Evolutionary conservation across 2,113 vertebrate species (phyloP).

Genomic region (Phyllopteryx taeniolatus): DNA sequence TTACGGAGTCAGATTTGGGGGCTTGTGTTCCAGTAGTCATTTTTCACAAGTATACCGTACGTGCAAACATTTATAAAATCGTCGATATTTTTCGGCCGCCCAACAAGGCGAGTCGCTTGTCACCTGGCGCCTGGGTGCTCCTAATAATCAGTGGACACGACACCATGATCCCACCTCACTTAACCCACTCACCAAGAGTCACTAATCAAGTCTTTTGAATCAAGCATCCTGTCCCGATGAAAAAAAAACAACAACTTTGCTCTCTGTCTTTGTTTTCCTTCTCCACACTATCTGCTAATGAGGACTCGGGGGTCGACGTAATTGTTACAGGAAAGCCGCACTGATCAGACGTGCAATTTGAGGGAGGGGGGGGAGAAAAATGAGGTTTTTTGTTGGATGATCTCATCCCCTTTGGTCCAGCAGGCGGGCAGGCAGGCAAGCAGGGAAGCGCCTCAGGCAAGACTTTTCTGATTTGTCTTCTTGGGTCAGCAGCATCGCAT

Average conservation of each 20-base stretch:
- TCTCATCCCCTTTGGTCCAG: constrained; percentile 66
- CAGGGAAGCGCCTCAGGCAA: constrained; percentile 35
- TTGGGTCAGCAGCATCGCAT: constrained; percentile 64
- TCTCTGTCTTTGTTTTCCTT: constrained; percentile 52
- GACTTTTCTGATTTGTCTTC: constrained; percentile 70
- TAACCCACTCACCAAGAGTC: constrained; percentile 7
- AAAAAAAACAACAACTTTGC: constrained; percentile 24
- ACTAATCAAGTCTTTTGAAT: constrained; percentile 61
- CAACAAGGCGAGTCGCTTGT: not conserved
- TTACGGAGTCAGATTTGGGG: not conserved
- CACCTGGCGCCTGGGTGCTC: not conserved
- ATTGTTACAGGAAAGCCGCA: constrained; percentile 76
- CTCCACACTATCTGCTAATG: constrained; percentile 69
- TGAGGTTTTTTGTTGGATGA: constrained; percentile 69
- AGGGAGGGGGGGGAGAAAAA: constrained; percentile 59
- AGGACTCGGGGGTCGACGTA: constrained; percentile 69
- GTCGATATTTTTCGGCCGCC: not conserved
- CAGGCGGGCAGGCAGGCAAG: constrained; percentile 46
- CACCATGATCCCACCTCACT: constrained; percentile 26
- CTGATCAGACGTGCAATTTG: constrained; percentile 77
- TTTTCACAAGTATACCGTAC: not conserved
- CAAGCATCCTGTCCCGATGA: constrained; percentile 49
- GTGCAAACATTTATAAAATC: not conserved
- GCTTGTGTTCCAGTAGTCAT: not conserved
- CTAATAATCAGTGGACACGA: not conserved